These are phyloP conservation scores for Vanessa atalanta DNA, from an alignment of 1,140 invertebrate genomes.

Conservation along the genomic window DNA sequence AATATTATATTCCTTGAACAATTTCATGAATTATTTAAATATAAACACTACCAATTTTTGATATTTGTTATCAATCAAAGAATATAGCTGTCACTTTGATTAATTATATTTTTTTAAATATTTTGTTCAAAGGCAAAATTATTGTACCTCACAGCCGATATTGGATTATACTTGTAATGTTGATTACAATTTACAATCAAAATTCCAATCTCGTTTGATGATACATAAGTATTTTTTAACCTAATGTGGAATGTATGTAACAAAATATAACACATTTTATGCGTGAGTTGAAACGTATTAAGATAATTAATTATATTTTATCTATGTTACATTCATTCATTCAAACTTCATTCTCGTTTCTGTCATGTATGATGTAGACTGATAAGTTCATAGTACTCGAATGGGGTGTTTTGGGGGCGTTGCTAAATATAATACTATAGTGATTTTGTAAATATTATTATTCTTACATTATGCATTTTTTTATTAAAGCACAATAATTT, in stretches of 20 bases:
- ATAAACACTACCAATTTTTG: background rate
- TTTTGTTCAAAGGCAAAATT: too few relatives aligned
- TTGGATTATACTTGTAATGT: too few relatives aligned
- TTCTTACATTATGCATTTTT: slow-evolving; percentile 26
- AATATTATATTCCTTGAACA: background rate
- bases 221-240: too few relatives aligned
- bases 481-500: slow-evolving; percentile 17
- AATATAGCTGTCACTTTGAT: too few relatives aligned
- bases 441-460: slow-evolving; percentile 20
- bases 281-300: too few relatives aligned
- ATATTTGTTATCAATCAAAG: background rate
- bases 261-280: too few relatives aligned
- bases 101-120: too few relatives aligned
- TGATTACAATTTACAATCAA: too few relatives aligned
- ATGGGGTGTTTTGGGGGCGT: slow-evolving; percentile 43
- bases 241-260: too few relatives aligned
- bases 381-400: slow-evolving; percentile 21
- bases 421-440: background rate
- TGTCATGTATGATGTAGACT: slow-evolving; percentile 31
- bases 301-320: background rate
- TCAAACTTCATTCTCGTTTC: background rate
- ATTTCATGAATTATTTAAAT: slow-evolving; percentile 1
- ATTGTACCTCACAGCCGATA: too few relatives aligned
- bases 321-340: slow-evolving; percentile 3
- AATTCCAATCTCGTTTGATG: too few relatives aligned